Evolutionary conservation across 2,888 invertebrate genomes (phyloP), one percentile per base, ranked within the genome.

Genomic region (Aelia acuminata): DNA sequence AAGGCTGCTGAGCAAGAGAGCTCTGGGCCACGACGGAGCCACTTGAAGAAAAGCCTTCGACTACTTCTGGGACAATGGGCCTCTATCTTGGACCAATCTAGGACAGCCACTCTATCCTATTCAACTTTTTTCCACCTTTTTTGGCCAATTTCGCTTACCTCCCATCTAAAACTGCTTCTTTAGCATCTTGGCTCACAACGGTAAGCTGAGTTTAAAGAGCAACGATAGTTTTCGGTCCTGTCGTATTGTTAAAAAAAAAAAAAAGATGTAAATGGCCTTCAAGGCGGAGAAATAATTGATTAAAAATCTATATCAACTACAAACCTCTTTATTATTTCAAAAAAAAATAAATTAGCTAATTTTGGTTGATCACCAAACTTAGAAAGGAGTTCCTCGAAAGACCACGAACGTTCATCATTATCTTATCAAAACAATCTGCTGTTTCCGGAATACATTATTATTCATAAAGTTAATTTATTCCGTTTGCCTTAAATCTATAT

Each of bases 41-140:
- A 85, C 85, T 85, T 50, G 85, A 85, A 85, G 85, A 85, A 85
- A 85, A 85, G 53, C 31, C 85, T 50, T 22, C 80, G 20, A 80
- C 80, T 80, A 43, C 80, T 80, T n/a, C 80, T 80, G 80, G 80
- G 80, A 80, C 80, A 80, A 80, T 80, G 80, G 80, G 43, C 80
- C 80, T 80, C 80, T 80, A 80, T 80, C 80, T 80, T 39, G 80
- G 80, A 80, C 80, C 80, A 80, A 80, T 80, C 80, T 80, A 47
- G 43, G 80, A 47, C 80, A 80, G n/a, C 80, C 80, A 80, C 80
- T 80, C 80, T 80, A 80, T 80, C 80, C 80, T 80, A 80, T 80
- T 80, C 22, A 80, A 80, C 80, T 80, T 80, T 80, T 75, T 80
- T 70, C 31, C 63, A 70, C 63, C 63, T 70, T 70, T 35, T 47